phyloP scores from a whole-genome alignment of 2,113 vertebrate genomes.

The Phrynosoma platyrhinos region DNA sequence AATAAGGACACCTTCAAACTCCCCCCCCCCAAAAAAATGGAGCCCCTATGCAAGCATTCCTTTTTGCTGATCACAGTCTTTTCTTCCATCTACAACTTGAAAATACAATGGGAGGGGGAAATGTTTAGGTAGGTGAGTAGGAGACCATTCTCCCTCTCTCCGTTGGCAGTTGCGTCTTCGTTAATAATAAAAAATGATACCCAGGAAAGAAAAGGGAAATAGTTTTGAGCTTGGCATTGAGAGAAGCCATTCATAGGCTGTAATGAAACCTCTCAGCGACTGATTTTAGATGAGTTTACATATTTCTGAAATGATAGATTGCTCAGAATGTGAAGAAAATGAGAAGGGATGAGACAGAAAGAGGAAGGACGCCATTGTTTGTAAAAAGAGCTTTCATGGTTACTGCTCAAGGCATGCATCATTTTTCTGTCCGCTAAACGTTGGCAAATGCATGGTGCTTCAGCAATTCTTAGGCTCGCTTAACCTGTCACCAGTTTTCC shows the following conservation, averaged over 20 bases:
- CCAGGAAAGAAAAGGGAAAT: slow-evolving; percentile 36
- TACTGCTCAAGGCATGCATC: background rate
- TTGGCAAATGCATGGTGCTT: background rate
- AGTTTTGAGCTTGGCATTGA: slow-evolving; percentile 54
- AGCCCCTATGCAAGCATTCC: background rate
- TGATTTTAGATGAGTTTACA: background rate
- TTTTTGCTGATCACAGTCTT: slow-evolving; percentile 6
- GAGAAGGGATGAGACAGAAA: accelerated
- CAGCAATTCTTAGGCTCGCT: accelerated
- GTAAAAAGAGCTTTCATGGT: background rate
- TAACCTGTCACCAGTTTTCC: background rate
- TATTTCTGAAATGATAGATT: background rate
- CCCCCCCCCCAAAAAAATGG: background rate
- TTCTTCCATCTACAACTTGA: background rate
- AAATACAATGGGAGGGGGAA: slow-evolving; percentile 2
- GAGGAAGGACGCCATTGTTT: accelerated
- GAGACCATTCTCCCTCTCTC: slow-evolving; percentile 38
- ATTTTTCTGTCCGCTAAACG: background rate
- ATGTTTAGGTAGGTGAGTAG: background rate
- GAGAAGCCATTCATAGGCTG: slow-evolving; percentile 2
- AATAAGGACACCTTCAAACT: background rate
- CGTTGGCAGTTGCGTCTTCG: slow-evolving; percentile 62
- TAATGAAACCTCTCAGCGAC: background rate
- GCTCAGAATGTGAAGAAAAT: background rate
- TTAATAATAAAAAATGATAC: slow-evolving; percentile 71